phyloP scores from a whole-genome alignment of 2,888 invertebrate genomes.

The Dasysyrphus albostriatus region DNA sequence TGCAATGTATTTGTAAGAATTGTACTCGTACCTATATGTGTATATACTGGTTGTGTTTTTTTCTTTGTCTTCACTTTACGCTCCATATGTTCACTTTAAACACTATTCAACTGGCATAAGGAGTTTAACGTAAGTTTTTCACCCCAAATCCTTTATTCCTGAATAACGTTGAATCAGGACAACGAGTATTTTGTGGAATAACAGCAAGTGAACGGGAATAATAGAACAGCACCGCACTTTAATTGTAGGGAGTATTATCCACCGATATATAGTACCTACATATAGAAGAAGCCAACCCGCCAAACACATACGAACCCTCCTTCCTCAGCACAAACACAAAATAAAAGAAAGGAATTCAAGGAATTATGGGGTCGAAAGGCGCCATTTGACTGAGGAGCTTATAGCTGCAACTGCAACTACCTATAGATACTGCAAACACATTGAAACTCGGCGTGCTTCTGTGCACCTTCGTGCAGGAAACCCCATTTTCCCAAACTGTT shows the following conservation, averaged over 20 bases:
- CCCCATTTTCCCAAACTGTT: slow-evolving; percentile 6
- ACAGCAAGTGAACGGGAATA: slow-evolving; percentile 52
- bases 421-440: slow-evolving; percentile 38
- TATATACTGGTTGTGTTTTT: neutral
- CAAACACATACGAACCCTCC: slow-evolving; percentile 12
- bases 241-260: slow-evolving; percentile 66
- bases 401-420: neutral
- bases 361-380: slow-evolving; percentile 69
- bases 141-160: neutral
- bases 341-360: slow-evolving; percentile 40
- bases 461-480: slow-evolving; percentile 55
- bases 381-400: slow-evolving; percentile 62
- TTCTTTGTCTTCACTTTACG: neutral
- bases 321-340: neutral
- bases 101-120: slow-evolving; percentile 50
- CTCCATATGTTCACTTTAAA: slow-evolving; percentile 45
- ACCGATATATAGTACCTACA: neutral
- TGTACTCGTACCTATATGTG: too few species aligned
- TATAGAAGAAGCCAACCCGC: neutral
- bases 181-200: slow-evolving; percentile 16
- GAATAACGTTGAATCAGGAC: neutral
- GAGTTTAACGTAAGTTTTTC: slow-evolving; percentile 46
- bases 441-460: slow-evolving; percentile 27
- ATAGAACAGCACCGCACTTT: slow-evolving; percentile 58
- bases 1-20: too few species aligned